Evolutionary conservation across 2,888 invertebrate species (phyloP), one percentile per base, ranked within the genome.

Genomic region (Dryadula phaetusa): DNA sequence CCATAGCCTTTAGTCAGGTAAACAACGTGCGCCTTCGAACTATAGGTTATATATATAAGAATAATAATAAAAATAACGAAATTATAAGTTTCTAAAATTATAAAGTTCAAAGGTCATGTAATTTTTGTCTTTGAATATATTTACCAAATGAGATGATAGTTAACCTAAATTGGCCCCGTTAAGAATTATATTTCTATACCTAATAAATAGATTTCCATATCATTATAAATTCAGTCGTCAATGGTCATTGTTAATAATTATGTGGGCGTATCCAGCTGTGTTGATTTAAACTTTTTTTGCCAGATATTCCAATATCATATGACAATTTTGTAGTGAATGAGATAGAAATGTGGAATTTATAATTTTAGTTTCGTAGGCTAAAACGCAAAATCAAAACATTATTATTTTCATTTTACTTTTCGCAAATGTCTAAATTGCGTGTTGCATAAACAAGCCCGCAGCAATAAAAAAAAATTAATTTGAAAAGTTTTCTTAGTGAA

Each of bases 201-300:
- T 37, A 54, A 49, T 49, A 12, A 62, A 49, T 49, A 62, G 22
- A 62, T 49, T 22, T 37, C 49, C 34, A 56, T 47, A 40, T 16
- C 14, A 47, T 47, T 47, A 3, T 54, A 42, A 34, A 64, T 67
- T 62, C 53, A 62, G 40, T 66, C 34, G 58, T 44, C 63, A 58
- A 60, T 62, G 66, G 62, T 68, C 63, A 52, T 56, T 70, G 70
- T 67, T 61, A 71, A 62, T 68, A 37, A 56, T 66, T 66, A 66
- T 49, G 67, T 67, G 71, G 72, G 68, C 66, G 70, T 62, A 66
- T 22, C 68, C 64, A 61, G 64, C 63, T 58, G 53, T 65, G 56
- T 64, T 64, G 66, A 62, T 53, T 56, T 69, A 53, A n/a, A n/a
- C 20, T 47, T 67, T 64, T 63, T 44, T 53, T 60, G 53, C 42